These are phyloP conservation scores for Lethrus apterus DNA, from an alignment of 1,140 invertebrate genomes.

Conservation along the genomic window DNA sequence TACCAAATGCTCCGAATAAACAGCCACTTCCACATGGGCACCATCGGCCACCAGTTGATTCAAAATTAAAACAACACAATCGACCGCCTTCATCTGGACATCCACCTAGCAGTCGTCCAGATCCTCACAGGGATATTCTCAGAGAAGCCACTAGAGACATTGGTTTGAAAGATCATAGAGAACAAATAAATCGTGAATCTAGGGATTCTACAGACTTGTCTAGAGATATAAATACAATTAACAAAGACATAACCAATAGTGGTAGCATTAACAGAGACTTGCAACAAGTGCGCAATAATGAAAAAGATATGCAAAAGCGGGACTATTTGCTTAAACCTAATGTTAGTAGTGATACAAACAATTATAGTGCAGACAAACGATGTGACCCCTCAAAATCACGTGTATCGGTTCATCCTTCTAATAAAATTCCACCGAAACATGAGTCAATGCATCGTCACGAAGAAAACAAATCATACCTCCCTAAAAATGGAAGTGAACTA, in stretches of 20 bases:
- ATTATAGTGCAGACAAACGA: slow-evolving; percentile 19
- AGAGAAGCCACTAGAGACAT: slow-evolving; percentile 28
- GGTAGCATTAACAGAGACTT: background rate
- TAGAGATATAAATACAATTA: too few species aligned
- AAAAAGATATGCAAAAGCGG: slow-evolving; percentile 27
- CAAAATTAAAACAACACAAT: slow-evolving; percentile 32
- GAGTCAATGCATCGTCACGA: slow-evolving; percentile 24
- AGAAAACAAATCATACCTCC: slow-evolving; percentile 20
- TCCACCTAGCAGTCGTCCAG: background rate
- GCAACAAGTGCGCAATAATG: slow-evolving; percentile 1
- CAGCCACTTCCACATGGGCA: slow-evolving; percentile 28
- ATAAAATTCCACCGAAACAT: slow-evolving; percentile 28
- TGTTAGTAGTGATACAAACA: slow-evolving; percentile 13
- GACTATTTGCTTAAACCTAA: slow-evolving; percentile 28
- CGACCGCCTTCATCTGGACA: slow-evolving; percentile 21
- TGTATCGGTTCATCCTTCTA: slow-evolving; percentile 19
- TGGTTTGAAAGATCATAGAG: slow-evolving; percentile 6
- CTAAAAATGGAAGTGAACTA: slow-evolving; percentile 29
- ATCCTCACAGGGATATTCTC: slow-evolving; percentile 26
- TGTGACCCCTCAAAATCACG: background rate
- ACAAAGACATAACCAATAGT: slow-evolving; percentile 1
- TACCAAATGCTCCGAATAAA: slow-evolving; percentile 27
- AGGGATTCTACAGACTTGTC: background rate
- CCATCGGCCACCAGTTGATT: slow-evolving; percentile 27
- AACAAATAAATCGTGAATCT: slow-evolving; percentile 5